These are phyloP conservation scores for Acanthurus leucopareius DNA, from an alignment of 2,797 vertebrate genomes.

Conservation along the genomic window DNA sequence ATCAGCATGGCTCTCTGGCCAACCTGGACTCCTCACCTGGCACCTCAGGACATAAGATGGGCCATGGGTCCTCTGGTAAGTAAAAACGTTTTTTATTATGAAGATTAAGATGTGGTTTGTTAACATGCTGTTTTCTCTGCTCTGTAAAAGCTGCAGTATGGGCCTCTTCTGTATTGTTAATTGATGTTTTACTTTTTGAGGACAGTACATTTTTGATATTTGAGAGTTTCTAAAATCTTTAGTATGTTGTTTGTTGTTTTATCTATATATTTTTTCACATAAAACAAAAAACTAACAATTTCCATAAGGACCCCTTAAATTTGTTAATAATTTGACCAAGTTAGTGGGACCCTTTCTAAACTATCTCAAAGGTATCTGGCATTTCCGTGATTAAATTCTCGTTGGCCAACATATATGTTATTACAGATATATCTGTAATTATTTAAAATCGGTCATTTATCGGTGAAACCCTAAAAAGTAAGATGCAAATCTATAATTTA, in stretches of 20 bases:
- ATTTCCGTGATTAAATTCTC: not conserved
- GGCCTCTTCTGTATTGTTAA: not conserved
- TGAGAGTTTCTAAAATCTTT: no score
- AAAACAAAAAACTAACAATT: no score
- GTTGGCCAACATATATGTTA: not conserved
- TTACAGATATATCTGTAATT: not conserved
- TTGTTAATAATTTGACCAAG: not conserved
- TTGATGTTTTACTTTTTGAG: no score
- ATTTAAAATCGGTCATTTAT: no score
- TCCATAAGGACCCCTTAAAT: not conserved
- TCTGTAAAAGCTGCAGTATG: not conserved
- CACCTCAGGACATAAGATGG: slow-evolving; percentile 89
- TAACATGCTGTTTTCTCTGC: no score
- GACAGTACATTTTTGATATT: no score
- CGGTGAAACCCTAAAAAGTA: no score
- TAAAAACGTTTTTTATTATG: not conserved
- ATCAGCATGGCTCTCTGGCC: slow-evolving; percentile 89
- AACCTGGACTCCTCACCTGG: slow-evolving; percentile 90
- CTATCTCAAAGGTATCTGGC: not conserved
- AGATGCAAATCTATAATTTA: not conserved
- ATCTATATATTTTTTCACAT: no score
- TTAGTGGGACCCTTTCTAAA: not conserved
- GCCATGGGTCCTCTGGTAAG: slow-evolving; percentile 88
- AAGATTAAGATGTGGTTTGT: not conserved
- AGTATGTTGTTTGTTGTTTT: no score